A percentile compares a stretch with the other conserved stretches of the same genome.
Conservation (phyloP, 2,797 vertebrate genomes). For the Myioborus melanocephalus region DNA sequence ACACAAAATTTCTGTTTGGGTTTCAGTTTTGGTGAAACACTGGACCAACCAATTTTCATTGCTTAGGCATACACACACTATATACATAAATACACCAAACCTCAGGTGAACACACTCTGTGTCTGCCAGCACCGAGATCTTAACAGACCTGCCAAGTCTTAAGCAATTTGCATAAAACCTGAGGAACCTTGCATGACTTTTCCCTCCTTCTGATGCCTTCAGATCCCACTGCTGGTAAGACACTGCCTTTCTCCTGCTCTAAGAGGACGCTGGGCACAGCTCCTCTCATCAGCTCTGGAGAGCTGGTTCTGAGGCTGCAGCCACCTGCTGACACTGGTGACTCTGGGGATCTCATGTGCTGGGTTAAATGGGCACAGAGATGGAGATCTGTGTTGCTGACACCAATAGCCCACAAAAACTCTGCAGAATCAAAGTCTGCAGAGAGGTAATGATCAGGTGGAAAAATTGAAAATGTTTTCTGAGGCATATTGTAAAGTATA, state of each 20-base stretch:
- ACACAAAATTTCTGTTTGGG: neutral
- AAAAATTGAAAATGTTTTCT: neutral
- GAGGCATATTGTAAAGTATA: neutral
- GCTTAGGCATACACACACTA: neutral
- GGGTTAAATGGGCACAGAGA: neutral
- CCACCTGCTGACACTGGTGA: neutral
- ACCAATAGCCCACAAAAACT: neutral
- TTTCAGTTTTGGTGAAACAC: constrained; percentile 7
- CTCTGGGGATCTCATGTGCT: neutral
- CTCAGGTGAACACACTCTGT: neutral
- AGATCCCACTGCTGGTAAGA: fast-evolving
- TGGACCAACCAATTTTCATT: neutral
- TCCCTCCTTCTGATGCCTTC: neutral
- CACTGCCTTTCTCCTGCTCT: neutral
- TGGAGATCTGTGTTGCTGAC: neutral
- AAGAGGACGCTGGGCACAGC: neutral
- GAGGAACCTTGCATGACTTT: neutral
- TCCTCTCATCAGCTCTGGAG: neutral
- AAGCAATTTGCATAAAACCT: neutral
- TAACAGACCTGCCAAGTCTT: neutral
- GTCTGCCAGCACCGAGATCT: neutral
- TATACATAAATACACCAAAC: neutral
- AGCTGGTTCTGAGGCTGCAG: neutral
- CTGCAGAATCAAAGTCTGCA: fast-evolving
- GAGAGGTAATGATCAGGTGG: neutral